Evolutionary conservation across 2,888 invertebrate genomes (phyloP).

Genomic region (Oscheius myriophilus): DNA sequence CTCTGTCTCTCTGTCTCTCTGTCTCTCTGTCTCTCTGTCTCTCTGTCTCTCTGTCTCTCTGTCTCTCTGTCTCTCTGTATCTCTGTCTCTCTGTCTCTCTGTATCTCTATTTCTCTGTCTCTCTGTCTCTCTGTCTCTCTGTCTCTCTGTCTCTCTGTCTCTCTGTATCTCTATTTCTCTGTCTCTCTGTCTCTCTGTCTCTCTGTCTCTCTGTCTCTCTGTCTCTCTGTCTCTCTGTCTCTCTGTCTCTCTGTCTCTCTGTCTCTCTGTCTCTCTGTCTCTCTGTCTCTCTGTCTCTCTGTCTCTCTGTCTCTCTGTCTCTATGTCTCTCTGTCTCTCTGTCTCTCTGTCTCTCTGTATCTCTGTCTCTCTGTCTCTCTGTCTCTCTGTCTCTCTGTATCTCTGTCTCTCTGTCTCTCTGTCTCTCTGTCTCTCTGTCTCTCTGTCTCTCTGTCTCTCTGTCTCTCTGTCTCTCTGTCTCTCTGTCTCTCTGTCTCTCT

Average conservation of each 20-base stretch:
- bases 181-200: slow-evolving; percentile 2
- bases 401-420: slow-evolving; percentile 5
- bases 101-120: no score
- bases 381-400: not conserved
- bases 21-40: slow-evolving; percentile 2
- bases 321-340: slow-evolving; percentile 2
- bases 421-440: not conserved
- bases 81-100: not conserved
- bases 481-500: no score
- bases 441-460: slow-evolving; percentile 5
- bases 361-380: no score
- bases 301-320: not conserved
- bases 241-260: not conserved
- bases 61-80: not conserved
- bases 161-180: not conserved
- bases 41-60: slow-evolving; percentile 1
- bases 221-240: no score
- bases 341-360: not conserved
- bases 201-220: slow-evolving; percentile 2
- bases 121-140: not conserved
- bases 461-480: not conserved
- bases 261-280: slow-evolving; percentile 2
- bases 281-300: slow-evolving; percentile 5
- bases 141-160: slow-evolving; percentile 2
- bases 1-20: slow-evolving; percentile 5